phyloP scores from a whole-genome alignment of 1,140 invertebrate genomes.

The Schmidtea mediterranea region DNA sequence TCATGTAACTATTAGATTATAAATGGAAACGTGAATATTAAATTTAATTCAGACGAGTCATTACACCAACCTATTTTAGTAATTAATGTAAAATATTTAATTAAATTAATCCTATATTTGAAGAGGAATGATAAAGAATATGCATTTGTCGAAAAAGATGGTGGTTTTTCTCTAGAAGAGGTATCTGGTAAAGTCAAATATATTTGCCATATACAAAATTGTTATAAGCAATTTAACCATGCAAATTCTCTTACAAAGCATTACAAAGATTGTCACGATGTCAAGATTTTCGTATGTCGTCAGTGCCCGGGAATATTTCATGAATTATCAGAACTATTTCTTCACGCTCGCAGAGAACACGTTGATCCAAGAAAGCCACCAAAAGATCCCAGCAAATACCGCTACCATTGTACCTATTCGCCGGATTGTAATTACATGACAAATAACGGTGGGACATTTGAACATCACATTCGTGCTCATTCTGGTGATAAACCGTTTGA shows the following conservation, averaged over 20 bases:
- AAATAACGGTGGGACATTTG: constrained; percentile 4
- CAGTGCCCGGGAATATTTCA: not conserved
- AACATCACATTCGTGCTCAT: constrained; percentile 7
- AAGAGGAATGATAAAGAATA: too few relatives aligned
- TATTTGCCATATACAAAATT: not conserved
- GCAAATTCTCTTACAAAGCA: not conserved
- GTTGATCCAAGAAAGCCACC: not conserved
- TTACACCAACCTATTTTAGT: too few relatives aligned
- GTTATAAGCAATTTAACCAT: not conserved
- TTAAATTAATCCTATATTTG: too few relatives aligned
- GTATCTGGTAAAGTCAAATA: too few relatives aligned
- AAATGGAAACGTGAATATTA: too few relatives aligned
- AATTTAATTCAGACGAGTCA: too few relatives aligned
- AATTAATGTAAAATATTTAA: too few relatives aligned
- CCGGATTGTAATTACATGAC: constrained; percentile 1
- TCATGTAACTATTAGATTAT: too few relatives aligned
- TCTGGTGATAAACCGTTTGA: constrained; percentile 9
- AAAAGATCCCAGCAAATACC: not conserved
- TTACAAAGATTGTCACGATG: not conserved
- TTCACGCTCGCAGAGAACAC: not conserved
- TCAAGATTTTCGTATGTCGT: not conserved
- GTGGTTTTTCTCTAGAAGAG: too few relatives aligned
- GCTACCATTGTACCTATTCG: not conserved
- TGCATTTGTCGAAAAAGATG: too few relatives aligned
- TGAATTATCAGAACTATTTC: not conserved